Percentiles rank a stretch among this genome's conserved stretches.
Evolutionary conservation across 2,797 vertebrate genomes (phyloP).

Genomic region (Pipistrellus pipistrellus): DNA sequence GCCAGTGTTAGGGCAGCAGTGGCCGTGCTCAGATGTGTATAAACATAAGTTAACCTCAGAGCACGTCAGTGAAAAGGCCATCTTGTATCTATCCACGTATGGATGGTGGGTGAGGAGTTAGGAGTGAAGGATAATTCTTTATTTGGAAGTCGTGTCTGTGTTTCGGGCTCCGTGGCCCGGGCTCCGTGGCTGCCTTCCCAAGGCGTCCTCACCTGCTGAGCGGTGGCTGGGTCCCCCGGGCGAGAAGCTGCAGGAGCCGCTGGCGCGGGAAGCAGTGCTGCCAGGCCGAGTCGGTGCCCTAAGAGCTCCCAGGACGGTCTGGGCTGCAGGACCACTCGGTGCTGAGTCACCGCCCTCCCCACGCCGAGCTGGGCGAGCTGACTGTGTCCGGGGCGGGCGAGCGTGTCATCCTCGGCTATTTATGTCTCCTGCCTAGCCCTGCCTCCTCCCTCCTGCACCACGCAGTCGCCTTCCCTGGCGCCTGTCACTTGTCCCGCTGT

Average conservation of each 20-base stretch:
- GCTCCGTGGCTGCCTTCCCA: background rate
- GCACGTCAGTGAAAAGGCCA: background rate
- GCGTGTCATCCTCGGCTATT: background rate
- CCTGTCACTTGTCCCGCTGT: too few species aligned
- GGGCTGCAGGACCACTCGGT: background rate
- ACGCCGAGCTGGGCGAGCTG: background rate
- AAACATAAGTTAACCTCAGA: background rate
- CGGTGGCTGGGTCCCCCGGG: rapidly evolving
- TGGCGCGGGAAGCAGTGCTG: background rate
- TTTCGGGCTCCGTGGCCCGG: background rate
- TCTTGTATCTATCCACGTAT: background rate
- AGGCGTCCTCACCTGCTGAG: background rate
- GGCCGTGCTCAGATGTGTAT: too few species aligned
- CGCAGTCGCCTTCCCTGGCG: rapidly evolving
- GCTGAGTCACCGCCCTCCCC: background rate
- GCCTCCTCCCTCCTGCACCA: rapidly evolving
- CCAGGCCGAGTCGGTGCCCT: background rate
- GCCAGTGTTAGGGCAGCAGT: too few species aligned
- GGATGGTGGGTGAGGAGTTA: too few species aligned
- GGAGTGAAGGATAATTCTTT: background rate
- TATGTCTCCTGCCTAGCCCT: rapidly evolving
- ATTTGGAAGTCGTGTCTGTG: background rate
- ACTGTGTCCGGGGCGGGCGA: background rate
- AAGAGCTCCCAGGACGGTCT: background rate
- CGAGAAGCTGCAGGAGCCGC: background rate